Base-by-base conservation (phyloP, 1,140 invertebrate species). In the Scaptomyza hsui region DNA sequence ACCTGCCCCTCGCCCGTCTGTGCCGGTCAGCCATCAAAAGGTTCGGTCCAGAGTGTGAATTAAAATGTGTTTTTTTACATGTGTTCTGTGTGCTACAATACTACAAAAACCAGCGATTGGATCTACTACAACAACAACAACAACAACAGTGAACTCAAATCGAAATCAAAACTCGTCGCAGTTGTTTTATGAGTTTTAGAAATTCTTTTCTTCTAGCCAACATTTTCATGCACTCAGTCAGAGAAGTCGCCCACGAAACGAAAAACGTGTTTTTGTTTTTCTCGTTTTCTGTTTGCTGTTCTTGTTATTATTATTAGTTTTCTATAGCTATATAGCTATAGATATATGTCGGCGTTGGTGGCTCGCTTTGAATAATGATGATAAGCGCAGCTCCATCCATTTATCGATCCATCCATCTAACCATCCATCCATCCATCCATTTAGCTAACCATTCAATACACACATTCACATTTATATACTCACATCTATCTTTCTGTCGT, bases 341-440 rank as follows among this genome's bases (percentile, higher is more conserved):
- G n/a, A n/a, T n/a, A n/a, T n/a, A n/a, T 24, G 61, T 61, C 71
- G 71, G 79, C 79, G 79, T 83, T 78, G 79, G 79, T 83, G 79
- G 79, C 75, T 85, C 67, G 78, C 81, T 86, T 88, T 86, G 82
- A 86, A 86, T 86, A 86, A 86, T 86, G 81, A 86, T 88, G 81
- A 88, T 86, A 88, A 86, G 81, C 67, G 59, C 44, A 57, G 69
- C 45, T 78, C 61, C 41, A 42, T 41, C 55, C 41, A 52, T 10
- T 45, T 57, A 45, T 45, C 59, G 24, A 37, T 37, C 37, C 35
- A 59, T 24, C 41, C 26, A 35, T 15, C 19, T n/a, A 45, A 1
- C 26, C 29, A 59, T 9, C 53, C 19, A 13, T 39, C 12, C 32
- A 29, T 49, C 49, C 12, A 19, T 19, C 41, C 42, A 35, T n/a